A percentile compares a stretch with the other conserved stretches of the same genome.
These are phyloP conservation scores for Enoplolaimus lenunculus DNA, from an alignment of 2,888 invertebrate genomes.

Conservation along the genomic window DNA sequence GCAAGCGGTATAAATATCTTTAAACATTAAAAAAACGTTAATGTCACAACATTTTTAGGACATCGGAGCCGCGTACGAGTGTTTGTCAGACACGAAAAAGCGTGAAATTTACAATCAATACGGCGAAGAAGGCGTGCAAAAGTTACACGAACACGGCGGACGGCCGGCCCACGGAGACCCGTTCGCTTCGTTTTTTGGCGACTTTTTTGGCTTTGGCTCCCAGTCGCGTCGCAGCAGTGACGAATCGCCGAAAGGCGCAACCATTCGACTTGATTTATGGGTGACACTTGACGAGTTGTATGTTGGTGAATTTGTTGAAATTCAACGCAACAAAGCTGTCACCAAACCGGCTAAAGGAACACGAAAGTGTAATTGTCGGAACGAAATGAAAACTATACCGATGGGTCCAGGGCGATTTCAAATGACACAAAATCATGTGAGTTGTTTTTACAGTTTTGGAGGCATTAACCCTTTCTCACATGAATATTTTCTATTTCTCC, in stretches of 20 bases:
- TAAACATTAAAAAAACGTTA: not conserved
- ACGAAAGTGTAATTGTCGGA: conserved; percentile 91
- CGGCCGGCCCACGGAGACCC: conserved; percentile 60
- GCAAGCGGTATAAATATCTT: too few species aligned
- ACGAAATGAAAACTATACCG: conserved; percentile 93
- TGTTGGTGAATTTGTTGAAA: conserved; percentile 88
- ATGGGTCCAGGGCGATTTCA: conserved; percentile 91
- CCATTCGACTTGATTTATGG: conserved; percentile 73
- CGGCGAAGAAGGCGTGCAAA: conserved; percentile 90
- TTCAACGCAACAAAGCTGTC: conserved; percentile 89
- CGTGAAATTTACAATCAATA: conserved; percentile 82
- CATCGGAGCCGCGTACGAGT: conserved; percentile 38
- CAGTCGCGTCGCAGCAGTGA: conserved; percentile 47
- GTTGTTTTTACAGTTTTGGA: too few species aligned
- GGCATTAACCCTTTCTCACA: too few species aligned
- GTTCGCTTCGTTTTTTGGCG: conserved; percentile 73
- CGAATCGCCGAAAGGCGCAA: conserved; percentile 66
- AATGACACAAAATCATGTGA: conserved; percentile 74
- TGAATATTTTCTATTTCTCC: too few species aligned
- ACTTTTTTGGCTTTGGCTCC: conserved; percentile 54
- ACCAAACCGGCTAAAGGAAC: conserved; percentile 82
- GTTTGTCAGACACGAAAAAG: conserved; percentile 77
- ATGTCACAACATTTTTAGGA: conserved; percentile 45
- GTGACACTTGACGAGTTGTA: conserved; percentile 93
- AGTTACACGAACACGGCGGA: conserved; percentile 64